Base-by-base conservation (phyloP, 2,888 invertebrate species). In the Drosophila ezoana region DNA sequence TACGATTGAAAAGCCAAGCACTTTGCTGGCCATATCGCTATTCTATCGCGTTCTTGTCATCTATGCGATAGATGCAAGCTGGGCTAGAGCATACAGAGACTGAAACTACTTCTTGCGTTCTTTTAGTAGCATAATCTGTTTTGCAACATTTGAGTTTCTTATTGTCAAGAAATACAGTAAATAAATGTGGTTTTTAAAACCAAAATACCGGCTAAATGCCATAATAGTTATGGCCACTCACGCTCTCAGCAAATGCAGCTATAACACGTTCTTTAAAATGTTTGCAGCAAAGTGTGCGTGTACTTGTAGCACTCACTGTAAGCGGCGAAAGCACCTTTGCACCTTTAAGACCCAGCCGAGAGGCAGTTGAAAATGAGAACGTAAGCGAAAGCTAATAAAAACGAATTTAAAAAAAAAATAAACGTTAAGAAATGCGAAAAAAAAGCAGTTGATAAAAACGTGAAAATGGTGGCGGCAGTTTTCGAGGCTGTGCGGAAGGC, bases 401-500 rank as follows among this genome's bases (percentile, higher is more conserved):
- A 14, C 16, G 1, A 35, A 38, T n/a, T 13, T 1, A 6, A 51
- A 43, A 49, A 8, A 6, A 35, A 40, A 40, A 28, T 2, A 38
- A 18, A 28, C 44, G 28, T 28, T 8, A 35, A 23, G 11, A 38
- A 48, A 10, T 49, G 28, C n/a, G 45, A 45, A 33, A 20, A 35
- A 23, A 35, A 35, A 43, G 18, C 32, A 9, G 10, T 3, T 33
- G 18, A 32, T 10, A 45, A 43, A 35, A 56, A 66, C 38, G 59
- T 37, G 40, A 54, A 54, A 45, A 73, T 33, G 37, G 43, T 40
- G 56, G 47, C 62, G 58, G 51, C 64, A 43, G 28, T 64, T 57
- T 33, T 48, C 58, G 60, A 37, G 71, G 87, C 81, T 81, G 87
- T 81, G 84, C 71, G 73, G 56, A 69, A 77, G 63, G 69, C 72